Evolutionary conservation across 2,797 vertebrate genomes (phyloP).

Genomic region (Leptoclinus maculatus): DNA sequence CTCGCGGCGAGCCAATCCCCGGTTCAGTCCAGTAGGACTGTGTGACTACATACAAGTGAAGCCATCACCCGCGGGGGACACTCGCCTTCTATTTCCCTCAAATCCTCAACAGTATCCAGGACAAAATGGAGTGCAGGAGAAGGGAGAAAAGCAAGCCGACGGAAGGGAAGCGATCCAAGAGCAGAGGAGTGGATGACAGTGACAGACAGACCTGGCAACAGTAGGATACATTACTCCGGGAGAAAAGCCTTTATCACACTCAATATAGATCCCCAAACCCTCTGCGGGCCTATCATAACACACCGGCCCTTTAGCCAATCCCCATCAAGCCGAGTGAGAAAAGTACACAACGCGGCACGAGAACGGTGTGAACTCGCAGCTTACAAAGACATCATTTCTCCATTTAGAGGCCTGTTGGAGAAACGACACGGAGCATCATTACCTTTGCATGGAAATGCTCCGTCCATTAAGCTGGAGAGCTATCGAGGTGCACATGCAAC

Average conservation of each 20-base stretch:
- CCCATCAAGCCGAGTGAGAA: constrained; percentile 62
- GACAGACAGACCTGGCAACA: constrained; percentile 64
- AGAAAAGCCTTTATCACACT: constrained; percentile 39
- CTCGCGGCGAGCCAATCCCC: constrained; percentile 53
- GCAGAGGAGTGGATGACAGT: constrained; percentile 57
- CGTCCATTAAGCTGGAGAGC: constrained; percentile 52
- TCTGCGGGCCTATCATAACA: constrained; percentile 45
- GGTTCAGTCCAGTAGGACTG: constrained; percentile 53
- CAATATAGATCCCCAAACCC: constrained; percentile 41
- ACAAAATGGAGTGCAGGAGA: constrained; percentile 44
- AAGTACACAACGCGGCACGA: constrained; percentile 48
- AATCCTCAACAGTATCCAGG: constrained; percentile 43
- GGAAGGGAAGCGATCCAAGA: constrained; percentile 52
- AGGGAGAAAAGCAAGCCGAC: constrained; percentile 36
- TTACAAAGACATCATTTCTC: constrained; percentile 66
- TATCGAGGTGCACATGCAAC: constrained; percentile 5
- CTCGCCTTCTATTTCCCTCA: constrained; percentile 61
- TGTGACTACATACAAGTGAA: constrained; percentile 61
- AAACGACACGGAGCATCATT: constrained; percentile 57
- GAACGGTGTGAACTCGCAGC: constrained; percentile 46
- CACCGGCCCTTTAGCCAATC: constrained; percentile 45
- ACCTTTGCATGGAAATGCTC: constrained; percentile 63
- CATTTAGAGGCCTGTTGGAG: constrained; percentile 64
- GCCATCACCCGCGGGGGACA: constrained; percentile 67
- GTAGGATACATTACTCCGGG: constrained; percentile 33